Evolutionary conservation across 1,140 invertebrate genomes (phyloP), one percentile per base, ranked within the genome.

Genomic region (Littorina saxatilis): DNA sequence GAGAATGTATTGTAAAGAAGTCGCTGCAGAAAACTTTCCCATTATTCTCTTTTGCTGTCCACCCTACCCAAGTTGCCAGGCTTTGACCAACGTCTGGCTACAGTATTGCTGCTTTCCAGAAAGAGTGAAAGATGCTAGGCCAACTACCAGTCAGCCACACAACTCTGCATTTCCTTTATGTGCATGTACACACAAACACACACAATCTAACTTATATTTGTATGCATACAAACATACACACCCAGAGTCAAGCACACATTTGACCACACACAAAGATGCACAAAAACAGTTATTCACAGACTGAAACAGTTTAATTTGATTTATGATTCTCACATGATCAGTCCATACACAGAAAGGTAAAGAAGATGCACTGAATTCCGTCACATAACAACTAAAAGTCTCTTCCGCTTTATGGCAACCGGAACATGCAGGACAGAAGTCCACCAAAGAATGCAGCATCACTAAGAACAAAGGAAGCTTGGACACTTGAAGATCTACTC

Each of bases 401-500:
- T 27, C 20, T 17, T 27, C n/a, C 17, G 17, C n/a, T 68, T 43
- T 43, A 37, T 5, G 23, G 47, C 47, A 63, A 17, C 27, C 47
- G 29, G 55, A 63, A 39, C n/a, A 23, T n/a, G 39, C 15, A 9
- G 1, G n/a, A 5, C 2, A 0, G 15, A 39, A 50, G 37, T 50
- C 72, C 37, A 39, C 7, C 40, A 11, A 72, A 40, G 68, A 40
- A 7, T 40, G 23, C 68, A 11, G 23, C 47, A 35, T 76, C 50
- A 2, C 27, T 5, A 76, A 76, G 50, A 58, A 63, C 29, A 35
- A 27, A 63, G 55, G 61, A 23, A 50, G 55, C 29, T 58, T 23
- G n/a, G 32, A 74, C 52, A 37, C 35, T 72, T 52, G 50, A 37
- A n/a, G 13, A 50, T 78, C 75, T 83, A 85, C 78, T 85, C 84